phyloP scores from a whole-genome alignment of 64 coral and sea anemone species.

The Orbicella faveolata region DNA sequence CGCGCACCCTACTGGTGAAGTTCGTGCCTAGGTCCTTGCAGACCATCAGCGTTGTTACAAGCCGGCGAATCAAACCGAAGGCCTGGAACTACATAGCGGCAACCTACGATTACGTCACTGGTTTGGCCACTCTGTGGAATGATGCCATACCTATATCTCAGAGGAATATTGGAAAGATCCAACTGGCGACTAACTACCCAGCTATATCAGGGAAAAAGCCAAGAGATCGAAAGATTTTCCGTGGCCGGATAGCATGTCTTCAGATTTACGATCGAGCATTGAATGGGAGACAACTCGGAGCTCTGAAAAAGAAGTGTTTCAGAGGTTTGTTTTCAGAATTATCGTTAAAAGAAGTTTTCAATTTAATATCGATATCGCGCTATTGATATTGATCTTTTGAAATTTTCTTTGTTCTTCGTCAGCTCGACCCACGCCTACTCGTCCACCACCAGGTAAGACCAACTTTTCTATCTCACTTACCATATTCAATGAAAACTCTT shows the following conservation, averaged over 20 bases:
- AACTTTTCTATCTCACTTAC: background rate
- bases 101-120: conserved; percentile 49
- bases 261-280: conserved; percentile 62
- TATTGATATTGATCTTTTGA: background rate
- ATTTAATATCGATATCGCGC: background rate
- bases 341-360: background rate
- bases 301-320: conserved; percentile 42
- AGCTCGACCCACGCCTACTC: conserved; percentile 36
- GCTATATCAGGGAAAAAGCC: conserved; percentile 51
- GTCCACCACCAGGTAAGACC: conserved; percentile 41
- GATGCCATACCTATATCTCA: conserved; percentile 55
- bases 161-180: conserved; percentile 47
- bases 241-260: conserved; percentile 48
- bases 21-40: conserved; percentile 57
- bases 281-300: conserved; percentile 48
- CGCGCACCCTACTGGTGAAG: conserved; percentile 41
- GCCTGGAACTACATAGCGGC: conserved; percentile 63
- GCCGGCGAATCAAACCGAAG: conserved; percentile 43
- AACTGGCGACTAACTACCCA: conserved; percentile 55
- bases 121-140: conserved; percentile 56
- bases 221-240: conserved; percentile 22
- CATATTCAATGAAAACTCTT: no score
- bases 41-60: conserved; percentile 30
- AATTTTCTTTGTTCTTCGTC: background rate
- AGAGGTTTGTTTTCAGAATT: conserved; percentile 45